Evolutionary conservation across 2,888 invertebrate species (phyloP).

Genomic region (Frankliniella fusca): DNA sequence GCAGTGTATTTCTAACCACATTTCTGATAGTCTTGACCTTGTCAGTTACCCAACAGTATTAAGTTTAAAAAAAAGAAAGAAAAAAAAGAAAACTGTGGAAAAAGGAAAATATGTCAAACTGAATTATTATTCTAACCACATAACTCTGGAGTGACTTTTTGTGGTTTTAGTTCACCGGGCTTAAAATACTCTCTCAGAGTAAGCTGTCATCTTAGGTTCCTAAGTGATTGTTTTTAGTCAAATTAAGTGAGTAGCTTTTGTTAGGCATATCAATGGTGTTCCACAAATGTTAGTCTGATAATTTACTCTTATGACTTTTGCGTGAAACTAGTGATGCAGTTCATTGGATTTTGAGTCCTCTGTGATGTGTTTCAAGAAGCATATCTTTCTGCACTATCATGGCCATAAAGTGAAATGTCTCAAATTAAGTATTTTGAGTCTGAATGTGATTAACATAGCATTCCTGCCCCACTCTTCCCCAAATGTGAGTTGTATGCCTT

Average conservation of each 20-base stretch:
- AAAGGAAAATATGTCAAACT: too few relatives aligned
- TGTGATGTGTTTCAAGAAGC: conserved; percentile 14
- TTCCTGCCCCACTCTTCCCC: background rate
- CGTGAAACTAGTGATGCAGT: too few relatives aligned
- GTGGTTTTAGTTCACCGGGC: background rate
- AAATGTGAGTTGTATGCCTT: background rate
- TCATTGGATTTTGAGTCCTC: background rate
- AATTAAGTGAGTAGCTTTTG: background rate
- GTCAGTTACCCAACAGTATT: too few relatives aligned
- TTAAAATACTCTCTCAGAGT: background rate
- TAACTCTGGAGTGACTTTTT: too few relatives aligned
- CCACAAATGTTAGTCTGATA: background rate
- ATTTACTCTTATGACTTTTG: background rate
- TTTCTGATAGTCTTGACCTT: too few relatives aligned
- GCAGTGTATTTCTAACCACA: background rate
- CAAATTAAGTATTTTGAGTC: background rate
- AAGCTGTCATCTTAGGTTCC: background rate
- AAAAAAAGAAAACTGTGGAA: too few relatives aligned
- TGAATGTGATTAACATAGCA: conserved; percentile 12
- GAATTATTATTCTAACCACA: too few relatives aligned
- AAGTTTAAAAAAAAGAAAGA: too few relatives aligned
- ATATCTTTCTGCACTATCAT: background rate
- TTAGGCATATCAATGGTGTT: background rate
- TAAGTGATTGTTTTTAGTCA: background rate
- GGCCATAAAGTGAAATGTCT: background rate